Conservation (phyloP, 2,797 vertebrate genomes). For the Onychomys torridus region DNA sequence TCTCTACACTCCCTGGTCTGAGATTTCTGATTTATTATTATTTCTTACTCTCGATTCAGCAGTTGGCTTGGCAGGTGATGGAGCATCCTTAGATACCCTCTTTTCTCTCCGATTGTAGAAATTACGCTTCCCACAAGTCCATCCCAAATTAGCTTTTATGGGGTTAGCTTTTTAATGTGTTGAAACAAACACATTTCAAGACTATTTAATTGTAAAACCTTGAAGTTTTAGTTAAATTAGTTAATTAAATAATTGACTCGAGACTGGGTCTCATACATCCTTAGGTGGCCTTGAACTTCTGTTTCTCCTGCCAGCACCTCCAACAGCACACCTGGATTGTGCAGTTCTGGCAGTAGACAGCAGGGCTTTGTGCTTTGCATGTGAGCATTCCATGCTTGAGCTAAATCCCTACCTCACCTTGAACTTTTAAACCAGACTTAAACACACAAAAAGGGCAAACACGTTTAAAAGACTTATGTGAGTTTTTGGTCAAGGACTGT, state of each 20-base stretch:
- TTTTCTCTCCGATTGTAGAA: neutral
- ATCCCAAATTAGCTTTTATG: neutral
- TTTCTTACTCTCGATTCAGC: neutral
- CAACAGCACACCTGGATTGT: neutral
- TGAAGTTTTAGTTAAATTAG: neutral
- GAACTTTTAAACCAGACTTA: conserved; percentile 36
- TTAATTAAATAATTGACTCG: neutral
- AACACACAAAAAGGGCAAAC: neutral
- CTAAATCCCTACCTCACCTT: neutral
- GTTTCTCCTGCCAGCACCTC: neutral
- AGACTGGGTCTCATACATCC: neutral
- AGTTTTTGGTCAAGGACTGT: conserved; percentile 5
- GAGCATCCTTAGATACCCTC: neutral
- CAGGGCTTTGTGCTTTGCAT: neutral
- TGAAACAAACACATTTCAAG: neutral
- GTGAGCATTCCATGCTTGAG: too few species aligned
- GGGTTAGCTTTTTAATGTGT: neutral
- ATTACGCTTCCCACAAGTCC: neutral
- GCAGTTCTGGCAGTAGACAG: neutral
- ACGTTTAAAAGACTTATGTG: neutral
- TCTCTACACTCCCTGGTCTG: neutral
- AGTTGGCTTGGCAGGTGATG: neutral
- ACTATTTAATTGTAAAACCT: conserved; percentile 31
- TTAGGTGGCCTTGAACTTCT: neutral
- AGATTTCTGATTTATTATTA: conserved; percentile 17